These are phyloP conservation scores for Hoplodrina ambigua DNA, from an alignment of 2,888 invertebrate genomes.

Conservation along the genomic window DNA sequence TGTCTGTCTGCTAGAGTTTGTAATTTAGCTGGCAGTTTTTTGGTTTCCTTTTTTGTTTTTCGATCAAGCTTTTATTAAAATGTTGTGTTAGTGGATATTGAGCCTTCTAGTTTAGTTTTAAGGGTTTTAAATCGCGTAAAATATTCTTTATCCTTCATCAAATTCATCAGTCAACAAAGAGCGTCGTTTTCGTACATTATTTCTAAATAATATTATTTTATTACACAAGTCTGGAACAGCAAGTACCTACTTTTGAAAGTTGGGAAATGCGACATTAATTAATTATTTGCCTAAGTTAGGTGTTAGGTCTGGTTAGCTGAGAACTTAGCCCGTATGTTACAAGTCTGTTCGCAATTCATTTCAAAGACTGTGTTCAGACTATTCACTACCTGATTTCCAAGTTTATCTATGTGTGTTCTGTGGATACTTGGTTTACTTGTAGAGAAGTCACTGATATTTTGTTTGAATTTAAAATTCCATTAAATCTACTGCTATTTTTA, in stretches of 20 bases:
- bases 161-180: not conserved
- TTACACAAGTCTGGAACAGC: slow-evolving; percentile 10
- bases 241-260: slow-evolving; percentile 40
- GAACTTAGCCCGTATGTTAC: slow-evolving; percentile 44
- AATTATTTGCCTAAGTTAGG: slow-evolving; percentile 55
- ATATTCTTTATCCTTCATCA: not conserved
- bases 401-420: slow-evolving; percentile 4
- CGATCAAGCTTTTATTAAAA: slow-evolving; percentile 24
- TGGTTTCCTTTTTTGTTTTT: slow-evolving; percentile 12
- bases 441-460: too few relatives aligned
- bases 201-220: slow-evolving; percentile 8
- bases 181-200: not conserved
- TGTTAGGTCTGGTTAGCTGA: slow-evolving; percentile 38
- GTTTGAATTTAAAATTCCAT: not conserved
- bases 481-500: not conserved
- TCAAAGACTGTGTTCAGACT: slow-evolving; percentile 16
- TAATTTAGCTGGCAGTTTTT: slow-evolving; percentile 28
- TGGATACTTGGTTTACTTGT: not conserved
- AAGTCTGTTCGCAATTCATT: slow-evolving; percentile 35
- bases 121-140: slow-evolving; percentile 1
- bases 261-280: slow-evolving; percentile 52
- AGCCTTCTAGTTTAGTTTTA: not conserved
- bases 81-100: slow-evolving; percentile 9
- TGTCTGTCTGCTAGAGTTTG: slow-evolving; percentile 28
- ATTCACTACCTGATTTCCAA: slow-evolving; percentile 23